Evolutionary conservation across 37 sponge, comb jelly and placozoan genomes (phyloP).

Genomic region (Halisarca cf. caerulea): DNA sequence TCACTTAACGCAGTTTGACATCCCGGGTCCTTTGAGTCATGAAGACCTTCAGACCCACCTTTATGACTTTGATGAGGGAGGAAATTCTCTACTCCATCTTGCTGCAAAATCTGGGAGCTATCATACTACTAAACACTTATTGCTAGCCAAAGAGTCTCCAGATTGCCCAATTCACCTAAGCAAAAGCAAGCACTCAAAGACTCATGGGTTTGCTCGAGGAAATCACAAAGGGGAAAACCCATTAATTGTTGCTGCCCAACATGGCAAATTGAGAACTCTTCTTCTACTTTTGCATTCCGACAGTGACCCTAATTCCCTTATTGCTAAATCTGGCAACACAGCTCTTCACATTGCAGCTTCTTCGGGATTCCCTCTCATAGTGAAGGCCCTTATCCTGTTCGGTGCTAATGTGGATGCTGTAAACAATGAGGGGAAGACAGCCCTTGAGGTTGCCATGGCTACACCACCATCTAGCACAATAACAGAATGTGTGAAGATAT

Average conservation of each 20-base stretch:
- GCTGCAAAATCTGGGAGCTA: background rate
- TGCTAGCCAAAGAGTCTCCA: too few relatives aligned
- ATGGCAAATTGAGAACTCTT: background rate
- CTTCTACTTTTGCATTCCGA: constrained; percentile 25
- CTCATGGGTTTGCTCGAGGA: background rate
- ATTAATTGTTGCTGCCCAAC: constrained; percentile 9
- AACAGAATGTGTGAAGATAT: background rate
- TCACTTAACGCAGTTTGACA: background rate
- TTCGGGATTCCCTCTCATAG: background rate
- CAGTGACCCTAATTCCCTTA: constrained; percentile 23
- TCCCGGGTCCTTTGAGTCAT: background rate
- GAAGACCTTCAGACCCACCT: background rate
- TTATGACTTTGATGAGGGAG: background rate
- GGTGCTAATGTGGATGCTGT: constrained; percentile 26
- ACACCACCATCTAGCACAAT: background rate
- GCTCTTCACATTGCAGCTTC: constrained; percentile 51
- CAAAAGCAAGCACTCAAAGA: too few relatives aligned
- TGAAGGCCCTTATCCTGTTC: constrained; percentile 53
- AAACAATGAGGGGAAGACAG: constrained; percentile 40
- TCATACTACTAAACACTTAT: background rate
- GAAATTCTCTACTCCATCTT: background rate
- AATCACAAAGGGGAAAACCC: constrained; percentile 36
- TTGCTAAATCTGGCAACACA: constrained; percentile 30
- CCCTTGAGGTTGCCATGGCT: constrained; percentile 33
- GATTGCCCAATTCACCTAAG: too few relatives aligned